Conservation (phyloP, 2,113 vertebrate species). For the Pollachius pollachius region DNA sequence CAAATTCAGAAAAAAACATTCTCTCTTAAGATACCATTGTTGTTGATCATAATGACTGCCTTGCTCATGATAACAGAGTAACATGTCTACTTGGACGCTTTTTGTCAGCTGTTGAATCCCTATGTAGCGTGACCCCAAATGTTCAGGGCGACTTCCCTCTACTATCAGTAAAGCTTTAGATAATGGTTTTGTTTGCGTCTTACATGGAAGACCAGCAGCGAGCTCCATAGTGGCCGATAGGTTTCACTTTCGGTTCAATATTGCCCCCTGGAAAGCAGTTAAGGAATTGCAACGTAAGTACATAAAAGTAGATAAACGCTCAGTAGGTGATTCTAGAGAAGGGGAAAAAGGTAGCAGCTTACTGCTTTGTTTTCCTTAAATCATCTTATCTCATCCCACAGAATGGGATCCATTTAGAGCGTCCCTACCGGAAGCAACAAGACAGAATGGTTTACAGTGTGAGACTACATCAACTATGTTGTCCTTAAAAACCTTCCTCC, state of each 20-base stretch:
- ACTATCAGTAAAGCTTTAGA: conserved; percentile 21
- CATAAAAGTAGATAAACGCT: not conserved
- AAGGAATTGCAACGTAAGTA: conserved; percentile 42
- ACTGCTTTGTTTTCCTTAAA: conserved; percentile 32
- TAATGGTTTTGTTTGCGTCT: conserved; percentile 30
- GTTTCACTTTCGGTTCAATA: conserved; percentile 62
- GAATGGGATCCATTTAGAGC: not conserved
- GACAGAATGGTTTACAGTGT: not conserved
- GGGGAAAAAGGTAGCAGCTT: conserved; percentile 43
- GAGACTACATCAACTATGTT: conserved; percentile 4
- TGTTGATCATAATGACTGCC: too few species aligned
- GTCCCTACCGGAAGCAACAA: not conserved
- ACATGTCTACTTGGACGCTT: conserved; percentile 1
- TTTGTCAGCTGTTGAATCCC: conserved; percentile 17
- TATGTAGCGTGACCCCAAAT: not conserved
- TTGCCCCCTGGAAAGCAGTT: conserved; percentile 63
- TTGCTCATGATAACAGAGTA: too few species aligned
- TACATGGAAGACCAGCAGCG: conserved; percentile 22
- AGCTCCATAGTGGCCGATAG: conserved; percentile 8
- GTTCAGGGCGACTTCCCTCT: conserved; percentile 5
- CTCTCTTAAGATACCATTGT: too few species aligned
- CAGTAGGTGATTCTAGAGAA: not conserved
- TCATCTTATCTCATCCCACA: conserved; percentile 18
- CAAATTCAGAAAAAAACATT: too few species aligned
- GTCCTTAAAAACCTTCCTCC: too few species aligned